Base-by-base conservation (phyloP, 53 echinoderm and acorn worm genomes). In the Holothuria leucospilota region DNA sequence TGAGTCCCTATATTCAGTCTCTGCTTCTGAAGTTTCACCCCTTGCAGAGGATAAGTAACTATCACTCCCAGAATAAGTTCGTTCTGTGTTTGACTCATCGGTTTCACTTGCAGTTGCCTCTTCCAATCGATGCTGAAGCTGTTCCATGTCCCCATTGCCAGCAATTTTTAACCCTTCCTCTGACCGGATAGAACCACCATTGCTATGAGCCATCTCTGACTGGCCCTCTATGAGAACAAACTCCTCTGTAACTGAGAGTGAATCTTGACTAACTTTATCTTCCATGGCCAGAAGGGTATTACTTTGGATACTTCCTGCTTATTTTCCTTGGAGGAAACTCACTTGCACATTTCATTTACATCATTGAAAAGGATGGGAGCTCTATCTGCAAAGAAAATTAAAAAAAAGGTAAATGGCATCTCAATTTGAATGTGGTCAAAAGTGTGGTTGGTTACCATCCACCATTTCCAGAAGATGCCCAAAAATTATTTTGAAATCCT, bases 131-230 rank as follows among this genome's bases (percentile, higher is more conserved):
- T 93, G 92, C 65, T 93, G 93, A 40, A 98, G 92, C 39, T 95
- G 88, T 39, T 98, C 98, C 98, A 98, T 98, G 87, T 98, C 95
- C 18, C 98, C 98, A 67, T 98, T 98, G 58, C 95, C 98, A 18
- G 95, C 92, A 58, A 98, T 98, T 63, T 95, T 95, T 20, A 98
- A 89, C 11, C 98, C 98, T n/a, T 89, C 93, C 42, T 94, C 92
- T 16, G 79, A 63, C 38, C 75, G 51, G 27, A 82, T 39, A 13
- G 91, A 63, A 24, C 85, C 84, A 0, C 64, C 85, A 1, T 84
- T 77, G n/a, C 72, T 52, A 30, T 71, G 85, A 10, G 85, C 84
- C 39, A 73, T 63, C 20, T 75, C 34, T 18, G 90, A 61, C 23
- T 91, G 89, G 38, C 91, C 96, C 5, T 91, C 93, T 66, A 98